Conservation (phyloP, 1,140 invertebrate genomes). For the Meloidogyne chitwoodi region DNA sequence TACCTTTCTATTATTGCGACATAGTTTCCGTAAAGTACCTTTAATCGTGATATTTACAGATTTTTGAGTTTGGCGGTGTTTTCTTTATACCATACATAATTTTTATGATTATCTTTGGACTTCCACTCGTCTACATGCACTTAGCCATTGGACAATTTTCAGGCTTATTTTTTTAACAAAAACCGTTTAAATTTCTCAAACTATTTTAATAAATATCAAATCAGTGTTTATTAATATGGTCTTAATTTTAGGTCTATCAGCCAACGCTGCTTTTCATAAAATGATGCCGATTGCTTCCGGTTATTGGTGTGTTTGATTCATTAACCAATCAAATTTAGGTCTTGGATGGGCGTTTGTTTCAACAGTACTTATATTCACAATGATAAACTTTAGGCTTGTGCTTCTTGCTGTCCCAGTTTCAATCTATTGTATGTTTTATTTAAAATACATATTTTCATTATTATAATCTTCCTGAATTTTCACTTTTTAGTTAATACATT, state of each 20-base stretch:
- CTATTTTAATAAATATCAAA: neutral
- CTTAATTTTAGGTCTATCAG: constrained; percentile 44
- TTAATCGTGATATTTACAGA: neutral
- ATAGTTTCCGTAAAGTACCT: neutral
- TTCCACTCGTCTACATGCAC: constrained; percentile 55
- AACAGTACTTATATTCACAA: neutral
- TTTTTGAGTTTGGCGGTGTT: constrained; percentile 18
- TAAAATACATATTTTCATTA: no score
- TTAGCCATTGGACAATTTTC: constrained; percentile 55
- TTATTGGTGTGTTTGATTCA: constrained; percentile 24
- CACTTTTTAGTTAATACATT: no score
- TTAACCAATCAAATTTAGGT: constrained; percentile 52
- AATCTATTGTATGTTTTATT: constrained; percentile 60
- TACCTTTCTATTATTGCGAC: neutral
- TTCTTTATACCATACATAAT: constrained; percentile 59
- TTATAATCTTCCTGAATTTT: no score
- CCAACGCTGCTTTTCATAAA: constrained; percentile 43
- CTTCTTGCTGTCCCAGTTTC: constrained; percentile 61
- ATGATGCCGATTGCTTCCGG: constrained; percentile 56
- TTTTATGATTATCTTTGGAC: constrained; percentile 52
- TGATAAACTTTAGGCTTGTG: constrained; percentile 37
- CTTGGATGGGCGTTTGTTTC: constrained; percentile 62
- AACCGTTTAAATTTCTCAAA: neutral
- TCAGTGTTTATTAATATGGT: neutral
- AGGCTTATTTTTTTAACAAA: constrained; percentile 8